A percentile compares a stretch with the other conserved stretches of the same genome.
Evolutionary conservation across 2,888 invertebrate species (phyloP).

Genomic region (Nemotelus pantherinus): DNA sequence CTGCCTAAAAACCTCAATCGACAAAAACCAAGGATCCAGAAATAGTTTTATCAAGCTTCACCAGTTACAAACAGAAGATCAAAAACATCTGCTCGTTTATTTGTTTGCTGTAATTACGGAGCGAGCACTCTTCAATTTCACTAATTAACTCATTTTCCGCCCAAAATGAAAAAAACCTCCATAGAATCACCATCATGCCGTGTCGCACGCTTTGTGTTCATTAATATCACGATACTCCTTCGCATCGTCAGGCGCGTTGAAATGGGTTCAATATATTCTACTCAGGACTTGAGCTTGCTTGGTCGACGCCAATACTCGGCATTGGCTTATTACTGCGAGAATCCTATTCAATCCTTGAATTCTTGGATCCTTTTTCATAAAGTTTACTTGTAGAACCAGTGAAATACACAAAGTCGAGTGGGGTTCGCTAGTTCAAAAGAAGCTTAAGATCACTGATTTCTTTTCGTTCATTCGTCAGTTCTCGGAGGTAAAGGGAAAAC

Average conservation of each 20-base stretch:
- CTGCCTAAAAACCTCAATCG: not conserved
- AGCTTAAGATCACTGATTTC: not conserved
- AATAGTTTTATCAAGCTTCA: not conserved
- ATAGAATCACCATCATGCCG: conserved; percentile 8
- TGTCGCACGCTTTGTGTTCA: conserved; percentile 11
- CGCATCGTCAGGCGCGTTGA: not conserved
- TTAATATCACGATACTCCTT: conserved; percentile 31
- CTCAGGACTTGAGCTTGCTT: conserved; percentile 3
- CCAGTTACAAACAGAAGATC: not conserved
- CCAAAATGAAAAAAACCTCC: not conserved
- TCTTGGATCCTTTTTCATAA: conserved; percentile 11
- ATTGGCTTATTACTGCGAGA: conserved; percentile 10
- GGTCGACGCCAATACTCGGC: conserved; percentile 3
- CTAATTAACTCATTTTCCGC: conserved; percentile 46
- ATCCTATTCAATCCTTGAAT: conserved; percentile 13
- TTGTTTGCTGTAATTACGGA: conserved; percentile 31
- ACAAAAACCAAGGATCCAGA: not conserved
- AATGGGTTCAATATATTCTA: conserved; percentile 35
- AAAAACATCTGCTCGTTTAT: conserved; percentile 43
- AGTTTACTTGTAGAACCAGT: conserved; percentile 4
- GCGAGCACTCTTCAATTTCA: conserved; percentile 35
- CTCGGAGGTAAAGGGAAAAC: not conserved
- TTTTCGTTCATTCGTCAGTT: conserved; percentile 18
- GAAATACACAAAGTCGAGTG: not conserved
- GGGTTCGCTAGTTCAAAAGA: conserved; percentile 5